These are phyloP conservation scores for Solenopsis invicta DNA, from an alignment of 1,140 invertebrate genomes.

Conservation along the genomic window DNA sequence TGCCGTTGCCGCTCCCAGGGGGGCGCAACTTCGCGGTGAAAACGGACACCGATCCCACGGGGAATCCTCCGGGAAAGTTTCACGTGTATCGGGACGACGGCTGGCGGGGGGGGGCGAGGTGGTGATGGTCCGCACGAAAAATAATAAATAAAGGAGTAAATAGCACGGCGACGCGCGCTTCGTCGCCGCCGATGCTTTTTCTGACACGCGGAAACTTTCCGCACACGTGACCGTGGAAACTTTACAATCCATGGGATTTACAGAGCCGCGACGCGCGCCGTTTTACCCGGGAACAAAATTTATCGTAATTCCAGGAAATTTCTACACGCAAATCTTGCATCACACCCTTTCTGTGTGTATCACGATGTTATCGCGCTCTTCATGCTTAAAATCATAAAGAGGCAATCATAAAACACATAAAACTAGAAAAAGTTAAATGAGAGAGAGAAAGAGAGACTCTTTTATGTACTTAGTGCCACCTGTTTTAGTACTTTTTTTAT, in stretches of 20 bases:
- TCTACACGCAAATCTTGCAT: background rate
- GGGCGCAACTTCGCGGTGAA: slow-evolving; percentile 67
- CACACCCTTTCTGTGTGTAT: background rate
- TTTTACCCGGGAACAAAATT: slow-evolving; percentile 24
- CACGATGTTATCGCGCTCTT: background rate
- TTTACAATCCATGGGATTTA: slow-evolving; percentile 21
- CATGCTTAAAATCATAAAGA: background rate
- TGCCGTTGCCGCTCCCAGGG: slow-evolving; percentile 38
- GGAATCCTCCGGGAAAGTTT: slow-evolving; percentile 63
- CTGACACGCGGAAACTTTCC: slow-evolving; percentile 46
- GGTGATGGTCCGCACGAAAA: slow-evolving; percentile 44
- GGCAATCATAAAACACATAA: background rate
- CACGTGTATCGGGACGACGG: slow-evolving; percentile 71
- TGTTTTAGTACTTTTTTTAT: background rate
- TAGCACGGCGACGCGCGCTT: slow-evolving; percentile 27
- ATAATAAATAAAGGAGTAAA: slow-evolving; percentile 70
- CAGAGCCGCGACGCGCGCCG: background rate
- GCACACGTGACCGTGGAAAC: slow-evolving; percentile 38
- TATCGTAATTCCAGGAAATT: background rate
- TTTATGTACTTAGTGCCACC: background rate
- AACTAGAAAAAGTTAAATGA: background rate
- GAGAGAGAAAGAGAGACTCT: background rate
- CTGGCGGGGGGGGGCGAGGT: background rate
- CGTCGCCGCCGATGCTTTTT: background rate
- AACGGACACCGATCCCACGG: slow-evolving; percentile 74